Percentiles rank a stretch among this genome's conserved stretches.
Evolutionary conservation across 2,888 invertebrate species (phyloP).

Genomic region (Boloria euphrosyne): DNA sequence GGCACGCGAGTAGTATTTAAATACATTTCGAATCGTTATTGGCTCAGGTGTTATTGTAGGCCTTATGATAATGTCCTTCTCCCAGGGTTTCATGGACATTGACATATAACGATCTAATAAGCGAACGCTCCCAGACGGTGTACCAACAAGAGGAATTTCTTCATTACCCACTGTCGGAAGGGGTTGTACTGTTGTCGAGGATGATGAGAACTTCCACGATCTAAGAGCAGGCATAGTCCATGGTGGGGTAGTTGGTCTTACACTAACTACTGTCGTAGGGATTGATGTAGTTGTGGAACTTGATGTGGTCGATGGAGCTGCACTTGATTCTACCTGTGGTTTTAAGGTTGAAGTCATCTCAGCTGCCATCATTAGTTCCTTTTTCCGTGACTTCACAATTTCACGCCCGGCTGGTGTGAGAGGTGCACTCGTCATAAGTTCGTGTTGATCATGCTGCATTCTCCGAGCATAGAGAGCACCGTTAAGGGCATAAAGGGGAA

Average conservation of each 20-base stretch:
- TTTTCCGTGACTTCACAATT: constrained; percentile 65
- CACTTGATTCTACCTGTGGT: constrained; percentile 55
- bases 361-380: constrained; percentile 63
- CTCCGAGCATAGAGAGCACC: constrained; percentile 57
- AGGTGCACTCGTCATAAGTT: constrained; percentile 54
- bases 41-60: constrained; percentile 68
- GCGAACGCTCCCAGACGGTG: constrained; percentile 61
- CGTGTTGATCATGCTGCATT: constrained; percentile 53
- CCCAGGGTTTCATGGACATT: constrained; percentile 68
- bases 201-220: constrained; percentile 66
- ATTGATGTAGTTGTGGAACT: constrained; percentile 48
- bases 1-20: constrained; percentile 62
- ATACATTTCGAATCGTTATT: constrained; percentile 59
- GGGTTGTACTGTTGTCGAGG: constrained; percentile 61
- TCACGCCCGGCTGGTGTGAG: constrained; percentile 59
- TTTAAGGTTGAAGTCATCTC: constrained; percentile 56
- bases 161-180: constrained; percentile 61
- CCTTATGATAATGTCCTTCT: constrained; percentile 68
- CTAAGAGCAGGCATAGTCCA: constrained; percentile 80
- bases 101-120: constrained; percentile 63
- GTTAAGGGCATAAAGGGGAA: constrained; percentile 68
- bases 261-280: constrained; percentile 50
- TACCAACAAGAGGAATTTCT: constrained; percentile 57
- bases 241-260: constrained; percentile 66
- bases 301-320: constrained; percentile 50